These are phyloP conservation scores for Monoplex corrugatus DNA, from an alignment of 2,888 invertebrate genomes.

Conservation along the genomic window DNA sequence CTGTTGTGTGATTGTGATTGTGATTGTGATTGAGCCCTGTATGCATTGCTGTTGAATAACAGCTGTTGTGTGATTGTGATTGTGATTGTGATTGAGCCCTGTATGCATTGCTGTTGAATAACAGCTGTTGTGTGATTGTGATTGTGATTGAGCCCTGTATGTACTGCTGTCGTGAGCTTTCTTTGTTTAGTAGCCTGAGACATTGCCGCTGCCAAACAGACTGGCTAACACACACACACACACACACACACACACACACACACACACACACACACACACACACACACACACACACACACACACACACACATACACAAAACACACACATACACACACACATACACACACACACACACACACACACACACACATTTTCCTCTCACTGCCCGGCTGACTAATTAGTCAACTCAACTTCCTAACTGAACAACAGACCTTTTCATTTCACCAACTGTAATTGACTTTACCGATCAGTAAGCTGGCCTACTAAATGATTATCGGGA, in stretches of 20 bases:
- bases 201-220: background rate
- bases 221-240: background rate
- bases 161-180: background rate
- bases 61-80: too few species aligned
- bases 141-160: background rate
- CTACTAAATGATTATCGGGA: too few species aligned
- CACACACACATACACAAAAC: too few species aligned
- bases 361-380: background rate
- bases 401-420: too few species aligned
- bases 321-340: background rate
- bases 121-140: background rate
- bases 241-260: conserved; percentile 7
- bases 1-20: too few species aligned
- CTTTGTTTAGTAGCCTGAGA: background rate
- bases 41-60: too few species aligned
- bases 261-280: background rate
- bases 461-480: too few species aligned
- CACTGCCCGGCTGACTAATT: too few species aligned
- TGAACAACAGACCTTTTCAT: too few species aligned
- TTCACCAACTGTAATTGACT: too few species aligned
- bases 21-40: too few species aligned
- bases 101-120: background rate
- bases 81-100: too few species aligned
- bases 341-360: background rate
- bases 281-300: background rate